phyloP scores from a whole-genome alignment of 2,888 invertebrate genomes.

The Cephus pulcher region DNA sequence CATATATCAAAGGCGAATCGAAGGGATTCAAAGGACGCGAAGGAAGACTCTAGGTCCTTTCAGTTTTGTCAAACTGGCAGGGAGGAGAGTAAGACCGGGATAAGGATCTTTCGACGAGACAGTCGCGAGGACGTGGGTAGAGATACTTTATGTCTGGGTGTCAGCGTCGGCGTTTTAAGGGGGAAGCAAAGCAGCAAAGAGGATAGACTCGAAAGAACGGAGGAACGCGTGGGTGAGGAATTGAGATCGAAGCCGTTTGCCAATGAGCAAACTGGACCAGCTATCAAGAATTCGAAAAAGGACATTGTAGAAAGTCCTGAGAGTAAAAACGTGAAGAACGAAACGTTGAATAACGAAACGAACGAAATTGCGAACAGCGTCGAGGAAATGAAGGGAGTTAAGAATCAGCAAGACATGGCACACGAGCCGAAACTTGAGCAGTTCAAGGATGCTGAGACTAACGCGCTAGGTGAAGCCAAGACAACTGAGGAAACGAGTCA shows the following conservation, averaged over 20 bases:
- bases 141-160: constrained; percentile 39
- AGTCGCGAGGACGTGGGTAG: constrained; percentile 51
- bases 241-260: constrained; percentile 40
- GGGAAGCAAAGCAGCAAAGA: constrained; percentile 41
- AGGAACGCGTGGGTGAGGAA: constrained; percentile 43
- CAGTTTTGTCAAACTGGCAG: constrained; percentile 16
- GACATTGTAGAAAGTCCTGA: constrained; percentile 25
- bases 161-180: constrained; percentile 33
- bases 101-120: constrained; percentile 46
- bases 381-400: constrained; percentile 16
- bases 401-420: constrained; percentile 5
- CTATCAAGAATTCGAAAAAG: constrained; percentile 14
- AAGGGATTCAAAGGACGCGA: constrained; percentile 11
- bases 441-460: not conserved
- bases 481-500: not conserved
- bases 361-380: constrained; percentile 8
- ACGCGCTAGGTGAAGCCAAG: not conserved
- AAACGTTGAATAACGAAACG: constrained; percentile 26
- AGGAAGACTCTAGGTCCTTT: not conserved
- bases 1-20: constrained; percentile 19
- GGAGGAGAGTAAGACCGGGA: constrained; percentile 40
- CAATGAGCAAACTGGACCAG: constrained; percentile 37
- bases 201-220: constrained; percentile 40
- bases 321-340: constrained; percentile 32
- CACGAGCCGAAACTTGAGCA: constrained; percentile 16